phyloP scores from a whole-genome alignment of 2,797 vertebrate genomes.

The Cirrhinus mrigala region DNA sequence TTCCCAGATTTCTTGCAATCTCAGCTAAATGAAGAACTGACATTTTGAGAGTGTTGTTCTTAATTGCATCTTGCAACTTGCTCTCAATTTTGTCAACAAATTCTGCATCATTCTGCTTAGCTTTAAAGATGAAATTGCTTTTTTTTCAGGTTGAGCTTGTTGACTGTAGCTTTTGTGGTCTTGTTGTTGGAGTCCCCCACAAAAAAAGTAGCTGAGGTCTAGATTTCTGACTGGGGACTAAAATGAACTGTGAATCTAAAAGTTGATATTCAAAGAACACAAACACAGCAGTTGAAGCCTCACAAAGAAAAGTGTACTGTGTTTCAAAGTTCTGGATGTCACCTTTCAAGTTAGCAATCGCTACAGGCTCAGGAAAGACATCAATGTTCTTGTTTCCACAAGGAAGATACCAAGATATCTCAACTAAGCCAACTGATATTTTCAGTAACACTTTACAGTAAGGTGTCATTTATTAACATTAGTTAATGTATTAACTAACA shows the following conservation, averaged over 20 bases:
- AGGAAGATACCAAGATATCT: too few species aligned
- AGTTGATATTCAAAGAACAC: neutral
- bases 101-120: neutral
- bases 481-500: too few species aligned
- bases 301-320: too few species aligned
- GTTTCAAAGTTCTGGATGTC: too few species aligned
- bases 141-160: neutral
- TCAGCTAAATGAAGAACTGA: conserved; percentile 64
- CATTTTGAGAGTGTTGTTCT: neutral
- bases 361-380: too few species aligned
- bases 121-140: neutral
- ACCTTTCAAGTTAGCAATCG: too few species aligned
- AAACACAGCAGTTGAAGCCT: too few species aligned
- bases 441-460: too few species aligned
- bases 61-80: neutral
- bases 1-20: conserved; percentile 54
- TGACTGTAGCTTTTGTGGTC: neutral
- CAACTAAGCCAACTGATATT: conserved; percentile 68
- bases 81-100: conserved; percentile 20
- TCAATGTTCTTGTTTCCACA: too few species aligned
- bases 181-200: neutral
- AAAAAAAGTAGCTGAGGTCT: neutral
- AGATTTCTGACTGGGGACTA: neutral
- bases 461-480: too few species aligned
- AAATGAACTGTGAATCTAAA: neutral